Evolutionary conservation across 2,888 invertebrate species (phyloP).

Genomic region (Drosophila melanocephala): DNA sequence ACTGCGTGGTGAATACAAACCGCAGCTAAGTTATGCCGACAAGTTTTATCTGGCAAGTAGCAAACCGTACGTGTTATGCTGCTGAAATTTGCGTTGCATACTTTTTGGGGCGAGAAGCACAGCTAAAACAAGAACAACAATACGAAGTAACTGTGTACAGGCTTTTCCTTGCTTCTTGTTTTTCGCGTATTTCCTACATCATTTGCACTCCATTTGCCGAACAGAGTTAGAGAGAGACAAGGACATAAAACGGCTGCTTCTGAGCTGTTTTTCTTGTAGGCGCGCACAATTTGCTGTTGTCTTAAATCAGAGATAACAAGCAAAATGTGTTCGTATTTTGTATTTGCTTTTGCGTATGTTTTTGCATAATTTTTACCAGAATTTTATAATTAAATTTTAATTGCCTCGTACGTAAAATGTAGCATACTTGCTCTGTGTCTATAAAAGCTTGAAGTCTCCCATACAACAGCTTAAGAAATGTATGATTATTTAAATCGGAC

Average conservation of each 20-base stretch:
- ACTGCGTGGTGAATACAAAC: conserved; percentile 18
- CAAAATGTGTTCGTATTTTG: conserved; percentile 36
- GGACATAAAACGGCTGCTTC: conserved; percentile 39
- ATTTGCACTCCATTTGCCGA: conserved; percentile 76
- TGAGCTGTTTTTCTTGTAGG: conserved; percentile 37
- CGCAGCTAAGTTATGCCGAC: conserved; percentile 67
- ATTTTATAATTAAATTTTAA: conserved; percentile 39
- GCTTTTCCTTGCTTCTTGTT: conserved; percentile 28
- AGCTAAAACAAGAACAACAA: conserved; percentile 13
- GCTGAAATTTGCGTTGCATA: conserved; percentile 49
- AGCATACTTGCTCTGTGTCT: neutral
- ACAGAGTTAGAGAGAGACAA: conserved; percentile 14
- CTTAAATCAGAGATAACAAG: conserved; percentile 52
- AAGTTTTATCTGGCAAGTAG: conserved; percentile 57
- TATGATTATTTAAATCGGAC: neutral
- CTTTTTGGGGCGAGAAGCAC: conserved; percentile 24
- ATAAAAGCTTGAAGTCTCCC: neutral
- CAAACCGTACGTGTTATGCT: conserved; percentile 44
- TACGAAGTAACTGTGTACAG: conserved; percentile 4
- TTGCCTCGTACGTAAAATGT: neutral
- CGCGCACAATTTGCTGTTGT: conserved; percentile 45
- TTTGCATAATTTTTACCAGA: conserved; percentile 58
- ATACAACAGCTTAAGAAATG: neutral
- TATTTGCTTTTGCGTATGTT: conserved; percentile 55
- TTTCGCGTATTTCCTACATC: conserved; percentile 64